phyloP scores from a whole-genome alignment of 2,888 invertebrate species.

The Ornithoptera priamus region DNA sequence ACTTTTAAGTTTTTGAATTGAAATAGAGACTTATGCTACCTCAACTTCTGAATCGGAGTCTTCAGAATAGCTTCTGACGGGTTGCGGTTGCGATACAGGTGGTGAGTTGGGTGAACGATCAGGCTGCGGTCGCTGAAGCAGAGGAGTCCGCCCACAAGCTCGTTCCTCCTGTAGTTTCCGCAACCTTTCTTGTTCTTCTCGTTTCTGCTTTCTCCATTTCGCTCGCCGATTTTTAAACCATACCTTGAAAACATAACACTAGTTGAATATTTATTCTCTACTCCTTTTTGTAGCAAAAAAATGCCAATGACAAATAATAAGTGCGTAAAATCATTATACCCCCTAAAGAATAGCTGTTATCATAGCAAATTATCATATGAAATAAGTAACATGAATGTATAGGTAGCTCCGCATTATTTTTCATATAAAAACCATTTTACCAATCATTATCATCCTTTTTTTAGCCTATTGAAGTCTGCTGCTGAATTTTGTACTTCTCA shows the following conservation, averaged over 20 bases:
- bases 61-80: conserved; percentile 84
- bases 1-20: conserved; percentile 12
- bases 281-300: neutral
- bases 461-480: too few relatives aligned
- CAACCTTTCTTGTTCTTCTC: conserved; percentile 91
- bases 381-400: too few relatives aligned
- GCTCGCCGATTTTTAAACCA: conserved; percentile 98
- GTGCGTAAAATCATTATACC: too few relatives aligned
- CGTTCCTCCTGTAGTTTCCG: conserved; percentile 91
- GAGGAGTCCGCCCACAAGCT: conserved; percentile 64
- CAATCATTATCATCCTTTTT: too few relatives aligned
- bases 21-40: conserved; percentile 82
- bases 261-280: neutral
- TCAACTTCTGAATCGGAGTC: conserved; percentile 91
- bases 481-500: too few relatives aligned
- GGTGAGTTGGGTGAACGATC: conserved; percentile 46
- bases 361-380: too few relatives aligned
- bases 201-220: conserved; percentile 97
- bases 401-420: too few relatives aligned
- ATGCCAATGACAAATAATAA: neutral
- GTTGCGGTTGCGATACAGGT: conserved; percentile 41
- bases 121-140: conserved; percentile 52
- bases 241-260: conserved; percentile 83
- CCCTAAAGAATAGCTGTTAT: too few relatives aligned
- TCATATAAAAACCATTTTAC: too few relatives aligned